Evolutionary conservation across 2,113 vertebrate genomes (phyloP).

Genomic region (Dicaeum eximium): DNA sequence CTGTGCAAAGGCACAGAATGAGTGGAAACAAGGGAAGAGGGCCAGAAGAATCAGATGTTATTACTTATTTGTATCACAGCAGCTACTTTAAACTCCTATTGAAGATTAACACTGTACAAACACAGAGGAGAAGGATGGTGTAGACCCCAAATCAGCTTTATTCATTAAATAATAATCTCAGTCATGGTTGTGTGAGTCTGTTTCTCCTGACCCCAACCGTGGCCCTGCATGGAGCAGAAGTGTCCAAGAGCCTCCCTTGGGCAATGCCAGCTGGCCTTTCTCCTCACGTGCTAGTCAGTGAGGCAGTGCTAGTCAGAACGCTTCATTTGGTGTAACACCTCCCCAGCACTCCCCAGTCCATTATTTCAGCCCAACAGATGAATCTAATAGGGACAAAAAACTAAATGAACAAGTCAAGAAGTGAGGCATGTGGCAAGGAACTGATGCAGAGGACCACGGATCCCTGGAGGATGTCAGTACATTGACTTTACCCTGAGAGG

Average conservation of each 20-base stretch:
- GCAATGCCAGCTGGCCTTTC: background rate
- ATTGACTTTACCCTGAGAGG: background rate
- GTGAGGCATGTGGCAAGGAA: background rate
- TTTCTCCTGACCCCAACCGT: background rate
- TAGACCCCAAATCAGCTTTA: background rate
- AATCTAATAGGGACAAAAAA: background rate
- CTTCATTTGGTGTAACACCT: background rate
- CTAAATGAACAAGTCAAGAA: background rate
- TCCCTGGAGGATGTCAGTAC: background rate
- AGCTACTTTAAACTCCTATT: background rate
- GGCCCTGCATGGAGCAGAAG: background rate
- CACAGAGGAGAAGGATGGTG: background rate
- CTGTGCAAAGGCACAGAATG: background rate
- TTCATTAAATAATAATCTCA: background rate
- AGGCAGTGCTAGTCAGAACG: fast-evolving
- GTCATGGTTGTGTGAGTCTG: background rate
- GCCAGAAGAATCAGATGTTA: background rate
- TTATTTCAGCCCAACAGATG: background rate
- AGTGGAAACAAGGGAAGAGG: background rate
- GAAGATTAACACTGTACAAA: background rate
- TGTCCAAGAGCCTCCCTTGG: background rate
- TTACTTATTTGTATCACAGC: fast-evolving
- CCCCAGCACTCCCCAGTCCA: background rate
- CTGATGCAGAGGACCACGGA: fast-evolving
- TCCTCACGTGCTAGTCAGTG: background rate